These are phyloP conservation scores for Maconellicoccus hirsutus DNA, from an alignment of 1,140 invertebrate species.

Conservation along the genomic window DNA sequence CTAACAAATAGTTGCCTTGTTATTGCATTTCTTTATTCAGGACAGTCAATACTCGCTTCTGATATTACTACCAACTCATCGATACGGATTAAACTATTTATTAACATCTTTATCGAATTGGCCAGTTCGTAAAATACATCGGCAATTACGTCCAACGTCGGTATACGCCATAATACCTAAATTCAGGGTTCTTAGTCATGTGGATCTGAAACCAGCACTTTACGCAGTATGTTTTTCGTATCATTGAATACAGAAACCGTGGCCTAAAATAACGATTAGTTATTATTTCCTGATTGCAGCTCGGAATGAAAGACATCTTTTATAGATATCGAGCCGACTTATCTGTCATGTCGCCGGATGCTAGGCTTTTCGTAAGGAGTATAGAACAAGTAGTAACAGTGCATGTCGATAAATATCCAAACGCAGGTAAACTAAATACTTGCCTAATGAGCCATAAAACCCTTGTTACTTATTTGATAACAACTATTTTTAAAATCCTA, in stretches of 20 bases:
- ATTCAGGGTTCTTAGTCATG: constrained; percentile 61
- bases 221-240: constrained; percentile 50
- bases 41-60: constrained; percentile 42
- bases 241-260: constrained; percentile 17
- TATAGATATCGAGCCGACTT: constrained; percentile 62
- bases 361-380: constrained; percentile 60
- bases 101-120: constrained; percentile 35
- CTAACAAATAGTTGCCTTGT: not conserved
- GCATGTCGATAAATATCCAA: constrained; percentile 54
- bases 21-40: constrained; percentile 32
- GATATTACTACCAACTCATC: constrained; percentile 38
- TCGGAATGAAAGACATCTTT: constrained; percentile 61
- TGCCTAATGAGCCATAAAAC: not conserved
- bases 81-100: constrained; percentile 36
- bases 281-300: constrained; percentile 37
- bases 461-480: not conserved
- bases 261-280: not conserved
- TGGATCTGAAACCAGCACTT: constrained; percentile 59
- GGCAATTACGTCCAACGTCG: constrained; percentile 49
- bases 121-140: constrained; percentile 49
- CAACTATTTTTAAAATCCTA: too few relatives aligned
- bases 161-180: constrained; percentile 61
- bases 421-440: not conserved
- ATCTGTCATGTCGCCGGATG: constrained; percentile 56
- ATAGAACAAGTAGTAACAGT: constrained; percentile 70